These are phyloP conservation scores for Mallotus villosus DNA, from an alignment of 2,797 vertebrate genomes.

Conservation along the genomic window DNA sequence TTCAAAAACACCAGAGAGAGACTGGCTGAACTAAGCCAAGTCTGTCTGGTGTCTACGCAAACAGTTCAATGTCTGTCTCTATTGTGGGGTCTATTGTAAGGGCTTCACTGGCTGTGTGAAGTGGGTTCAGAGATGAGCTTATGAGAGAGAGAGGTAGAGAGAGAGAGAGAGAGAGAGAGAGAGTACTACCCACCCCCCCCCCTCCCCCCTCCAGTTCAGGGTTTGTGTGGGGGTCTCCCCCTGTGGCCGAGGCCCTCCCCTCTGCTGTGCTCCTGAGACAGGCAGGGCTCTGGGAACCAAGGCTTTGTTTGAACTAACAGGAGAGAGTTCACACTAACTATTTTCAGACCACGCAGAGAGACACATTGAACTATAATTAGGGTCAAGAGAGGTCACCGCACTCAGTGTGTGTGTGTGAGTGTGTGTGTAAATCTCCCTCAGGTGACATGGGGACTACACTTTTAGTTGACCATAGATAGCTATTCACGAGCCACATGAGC, in stretches of 20 bases:
- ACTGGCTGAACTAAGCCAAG: not conserved
- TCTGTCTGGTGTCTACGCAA: not conserved
- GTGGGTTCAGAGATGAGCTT: not conserved
- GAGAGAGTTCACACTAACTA: not conserved
- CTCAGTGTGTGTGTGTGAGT: constrained; percentile 9
- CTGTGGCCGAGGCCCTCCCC: too few species aligned
- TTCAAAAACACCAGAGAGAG: too few species aligned
- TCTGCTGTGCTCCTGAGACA: too few species aligned
- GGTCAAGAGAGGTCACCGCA: constrained; percentile 36
- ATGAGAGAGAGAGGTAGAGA: constrained; percentile 5
- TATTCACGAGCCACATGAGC: constrained; percentile 3
- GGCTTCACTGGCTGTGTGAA: not conserved
- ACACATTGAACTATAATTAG: constrained; percentile 44
- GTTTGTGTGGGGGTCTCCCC: too few species aligned
- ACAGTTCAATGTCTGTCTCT: not conserved
- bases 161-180: constrained; percentile 9
- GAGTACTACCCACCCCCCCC: not conserved
- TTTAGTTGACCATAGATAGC: constrained; percentile 33
- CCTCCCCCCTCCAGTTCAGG: too few species aligned
- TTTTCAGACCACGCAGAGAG: constrained; percentile 21
- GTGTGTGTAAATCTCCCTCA: constrained; percentile 10
- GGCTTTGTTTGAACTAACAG: too few species aligned
- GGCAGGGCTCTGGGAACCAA: too few species aligned
- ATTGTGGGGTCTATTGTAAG: not conserved
- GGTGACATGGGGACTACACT: constrained; percentile 25